Percentiles rank a stretch among this genome's conserved stretches.
Evolutionary conservation across 2,797 vertebrate species (phyloP).

Genomic region (Adelosebastes latens): DNA sequence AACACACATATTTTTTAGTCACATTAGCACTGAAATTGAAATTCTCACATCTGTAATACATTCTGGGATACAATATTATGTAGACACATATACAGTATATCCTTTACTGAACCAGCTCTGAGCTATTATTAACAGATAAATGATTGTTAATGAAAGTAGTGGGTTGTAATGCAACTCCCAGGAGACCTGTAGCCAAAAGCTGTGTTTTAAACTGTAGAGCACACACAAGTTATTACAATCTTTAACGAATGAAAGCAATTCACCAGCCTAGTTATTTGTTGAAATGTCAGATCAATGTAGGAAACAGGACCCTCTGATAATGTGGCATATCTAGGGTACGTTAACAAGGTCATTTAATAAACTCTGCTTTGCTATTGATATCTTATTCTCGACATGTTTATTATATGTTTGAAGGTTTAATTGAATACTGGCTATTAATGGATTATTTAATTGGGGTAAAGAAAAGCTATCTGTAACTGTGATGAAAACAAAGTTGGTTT

Average conservation of each 20-base stretch:
- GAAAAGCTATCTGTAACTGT: not conserved
- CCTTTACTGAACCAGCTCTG: no score
- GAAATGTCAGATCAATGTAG: not conserved
- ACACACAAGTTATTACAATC: not conserved
- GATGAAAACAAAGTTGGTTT: not conserved
- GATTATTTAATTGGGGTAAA: not conserved
- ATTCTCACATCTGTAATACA: no score
- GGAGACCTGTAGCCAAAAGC: no score
- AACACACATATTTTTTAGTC: no score
- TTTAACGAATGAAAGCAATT: not conserved
- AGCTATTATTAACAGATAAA: not conserved
- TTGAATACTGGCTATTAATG: not conserved
- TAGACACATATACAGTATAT: no score
- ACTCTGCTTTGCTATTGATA: not conserved
- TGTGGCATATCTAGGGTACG: not conserved
- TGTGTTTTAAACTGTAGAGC: no score
- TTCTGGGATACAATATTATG: no score
- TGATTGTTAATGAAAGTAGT: not conserved
- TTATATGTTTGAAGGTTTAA: not conserved
- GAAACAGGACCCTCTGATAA: not conserved
- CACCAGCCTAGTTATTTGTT: not conserved
- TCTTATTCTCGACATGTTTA: not conserved
- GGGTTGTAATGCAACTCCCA: not conserved
- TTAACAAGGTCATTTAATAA: not conserved
- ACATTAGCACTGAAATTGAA: no score